These are phyloP conservation scores for Lasioglossum albipes DNA, from an alignment of 1,140 invertebrate species.

Conservation along the genomic window DNA sequence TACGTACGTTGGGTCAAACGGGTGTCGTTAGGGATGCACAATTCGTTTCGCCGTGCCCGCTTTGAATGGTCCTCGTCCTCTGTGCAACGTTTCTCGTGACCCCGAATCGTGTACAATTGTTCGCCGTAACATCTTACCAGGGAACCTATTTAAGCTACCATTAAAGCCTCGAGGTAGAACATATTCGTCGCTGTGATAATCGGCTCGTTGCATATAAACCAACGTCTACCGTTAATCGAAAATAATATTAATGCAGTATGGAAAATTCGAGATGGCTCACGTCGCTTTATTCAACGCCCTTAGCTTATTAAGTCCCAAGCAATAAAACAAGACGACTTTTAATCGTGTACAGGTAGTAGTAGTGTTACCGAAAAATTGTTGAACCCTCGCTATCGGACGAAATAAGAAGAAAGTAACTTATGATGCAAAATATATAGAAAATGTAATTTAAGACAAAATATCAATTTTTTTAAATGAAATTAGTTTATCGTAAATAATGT, in stretches of 20 bases:
- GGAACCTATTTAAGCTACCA: constrained; percentile 35
- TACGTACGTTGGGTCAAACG: constrained; percentile 41
- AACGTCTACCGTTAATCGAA: neutral
- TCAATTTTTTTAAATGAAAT: no score
- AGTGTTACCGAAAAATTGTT: no score
- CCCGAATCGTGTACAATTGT: constrained; percentile 18
- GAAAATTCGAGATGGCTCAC: no score
- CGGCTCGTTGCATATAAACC: neutral
- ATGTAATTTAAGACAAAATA: no score
- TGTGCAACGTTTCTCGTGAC: constrained; percentile 20
- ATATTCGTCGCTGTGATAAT: constrained; percentile 1
- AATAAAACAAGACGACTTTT: no score
- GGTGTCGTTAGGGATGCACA: constrained; percentile 34
- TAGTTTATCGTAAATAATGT: no score
- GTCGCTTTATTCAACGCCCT: no score
- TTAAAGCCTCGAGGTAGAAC: constrained; percentile 1
- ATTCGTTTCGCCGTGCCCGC: constrained; percentile 29
- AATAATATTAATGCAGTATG: neutral
- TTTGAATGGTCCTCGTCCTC: constrained; percentile 26
- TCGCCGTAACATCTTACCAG: constrained; percentile 26
- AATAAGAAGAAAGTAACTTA: no score
- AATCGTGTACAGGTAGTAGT: no score
- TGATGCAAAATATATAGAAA: no score
- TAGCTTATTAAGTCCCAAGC: no score
- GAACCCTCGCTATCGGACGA: no score